These are phyloP conservation scores for Anseranas semipalmata DNA, from an alignment of 2,113 vertebrate species.

Conservation along the genomic window DNA sequence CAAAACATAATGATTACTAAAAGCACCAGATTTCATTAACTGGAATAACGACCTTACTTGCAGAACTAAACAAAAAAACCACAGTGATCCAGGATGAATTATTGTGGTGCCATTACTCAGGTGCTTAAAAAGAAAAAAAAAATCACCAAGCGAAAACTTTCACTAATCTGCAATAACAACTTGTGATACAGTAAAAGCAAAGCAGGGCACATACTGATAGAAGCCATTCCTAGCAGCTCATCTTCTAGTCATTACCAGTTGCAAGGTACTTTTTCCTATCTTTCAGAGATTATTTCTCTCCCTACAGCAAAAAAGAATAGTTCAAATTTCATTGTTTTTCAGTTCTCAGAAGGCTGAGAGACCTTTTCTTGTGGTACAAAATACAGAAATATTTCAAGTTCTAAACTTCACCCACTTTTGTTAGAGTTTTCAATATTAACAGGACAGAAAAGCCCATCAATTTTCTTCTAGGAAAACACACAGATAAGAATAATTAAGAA, in stretches of 20 bases:
- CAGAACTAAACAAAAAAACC: not conserved
- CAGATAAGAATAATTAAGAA: not conserved
- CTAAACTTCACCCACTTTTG: not conserved
- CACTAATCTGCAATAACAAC: not conserved
- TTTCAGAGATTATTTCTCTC: not conserved
- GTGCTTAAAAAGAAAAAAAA: not conserved
- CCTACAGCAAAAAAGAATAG: not conserved
- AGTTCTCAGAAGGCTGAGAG: not conserved
- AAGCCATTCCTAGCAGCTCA: not conserved
- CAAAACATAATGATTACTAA: not conserved
- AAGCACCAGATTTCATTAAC: not conserved
- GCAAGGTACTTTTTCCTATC: not conserved
- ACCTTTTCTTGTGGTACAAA: not conserved
- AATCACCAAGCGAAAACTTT: not conserved
- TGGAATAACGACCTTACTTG: not conserved
- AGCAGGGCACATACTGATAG: not conserved
- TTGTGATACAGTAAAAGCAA: not conserved
- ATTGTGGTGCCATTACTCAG: not conserved
- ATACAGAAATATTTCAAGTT: not conserved
- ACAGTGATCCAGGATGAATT: not conserved
- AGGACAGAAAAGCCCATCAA: not conserved
- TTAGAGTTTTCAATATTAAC: not conserved
- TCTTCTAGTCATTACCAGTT: not conserved
- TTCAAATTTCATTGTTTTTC: not conserved
- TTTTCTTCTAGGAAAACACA: not conserved